Evolutionary conservation across 2,888 invertebrate species (phyloP).

Genomic region (Drosophila bunnanda): DNA sequence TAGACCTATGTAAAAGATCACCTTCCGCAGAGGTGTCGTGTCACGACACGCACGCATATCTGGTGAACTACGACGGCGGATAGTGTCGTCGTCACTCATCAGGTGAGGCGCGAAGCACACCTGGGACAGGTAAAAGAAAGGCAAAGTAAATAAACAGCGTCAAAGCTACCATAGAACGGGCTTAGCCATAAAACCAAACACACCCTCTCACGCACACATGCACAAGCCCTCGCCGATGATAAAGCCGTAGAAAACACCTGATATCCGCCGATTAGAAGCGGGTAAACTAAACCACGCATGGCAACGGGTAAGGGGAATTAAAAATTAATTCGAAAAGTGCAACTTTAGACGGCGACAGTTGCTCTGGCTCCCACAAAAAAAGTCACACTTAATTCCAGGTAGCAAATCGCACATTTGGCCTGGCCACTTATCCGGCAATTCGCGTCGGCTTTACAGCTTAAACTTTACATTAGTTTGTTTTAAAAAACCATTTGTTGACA

Average conservation of each 20-base stretch:
- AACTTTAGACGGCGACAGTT: conserved; percentile 19
- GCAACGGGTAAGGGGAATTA: background rate
- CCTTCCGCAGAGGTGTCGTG: no score
- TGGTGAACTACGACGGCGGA: background rate
- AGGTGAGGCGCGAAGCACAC: conserved; percentile 39
- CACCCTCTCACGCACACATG: conserved; percentile 14
- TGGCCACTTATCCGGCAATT: conserved; percentile 29
- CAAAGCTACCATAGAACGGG: conserved; percentile 9
- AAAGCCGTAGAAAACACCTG: conserved; percentile 16
- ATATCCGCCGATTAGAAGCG: conserved; percentile 19
- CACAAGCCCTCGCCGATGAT: background rate
- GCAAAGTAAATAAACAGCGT: conserved; percentile 2
- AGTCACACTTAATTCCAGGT: conserved; percentile 11
- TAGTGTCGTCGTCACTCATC: conserved; percentile 35
- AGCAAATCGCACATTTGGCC: conserved; percentile 21
- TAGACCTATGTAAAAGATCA: conserved; percentile 15
- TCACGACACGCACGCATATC: conserved; percentile 29
- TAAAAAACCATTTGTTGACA: background rate
- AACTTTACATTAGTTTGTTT: conserved; percentile 9
- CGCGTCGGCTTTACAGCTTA: conserved; percentile 6
- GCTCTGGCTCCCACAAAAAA: conserved; percentile 21
- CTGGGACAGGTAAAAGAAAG: conserved; percentile 22
- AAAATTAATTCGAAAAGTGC: conserved; percentile 10
- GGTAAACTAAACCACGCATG: conserved; percentile 10
- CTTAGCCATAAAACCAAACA: conserved; percentile 18